Evolutionary conservation across 2,113 vertebrate genomes (phyloP), one percentile per base, ranked within the genome.

Genomic region (Phylloscopus trochiloides): DNA sequence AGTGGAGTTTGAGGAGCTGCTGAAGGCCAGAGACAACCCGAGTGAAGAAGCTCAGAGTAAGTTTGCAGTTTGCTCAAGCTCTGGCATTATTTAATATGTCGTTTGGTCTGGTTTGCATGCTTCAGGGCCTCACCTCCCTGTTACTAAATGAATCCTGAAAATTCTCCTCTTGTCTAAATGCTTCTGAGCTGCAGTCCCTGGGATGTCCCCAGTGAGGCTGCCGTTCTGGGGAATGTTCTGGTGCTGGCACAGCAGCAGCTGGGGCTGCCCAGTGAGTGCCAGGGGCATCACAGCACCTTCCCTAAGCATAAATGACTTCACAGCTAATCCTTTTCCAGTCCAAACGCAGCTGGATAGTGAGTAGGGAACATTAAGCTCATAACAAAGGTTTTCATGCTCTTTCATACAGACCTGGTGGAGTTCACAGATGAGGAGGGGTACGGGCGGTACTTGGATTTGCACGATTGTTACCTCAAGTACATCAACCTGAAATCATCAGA

Each of bases 371-470:
- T 42, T 6, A 28, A 83, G 28, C 11, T 50, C 10, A 3, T 57
- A 24, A 14, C 66, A 47, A 82, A 88, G 42, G 8, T 63, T 28
- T 75, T 79, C 3, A 0, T 45, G 20, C 19, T 84, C 50, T 77
- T 34, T 24, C 40, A 57, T 42, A 3, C 96, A 99, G 99, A 99
- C 90, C 93, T 99, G 75, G 99, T 99, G 88, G 99, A 99, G 95
- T 99, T 99, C 97, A 99, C 99, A 2, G 99, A 99, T 83, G 99
- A 99, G 96, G 99, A 99, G 88, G 99, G 99, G 3, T 99, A 99
- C 1, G 99, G 99, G 3, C 98, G 99, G 24, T 99, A 99, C 96
- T 97, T 99, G 2, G 99, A 99, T 87, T 99, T 99, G 38, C 99
- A 99, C 5, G 99, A 99, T 93, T 99, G 99, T 97, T 99, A 99